Conservation (phyloP, 2,797 vertebrate species). For the Rallus crepitans region DNA sequence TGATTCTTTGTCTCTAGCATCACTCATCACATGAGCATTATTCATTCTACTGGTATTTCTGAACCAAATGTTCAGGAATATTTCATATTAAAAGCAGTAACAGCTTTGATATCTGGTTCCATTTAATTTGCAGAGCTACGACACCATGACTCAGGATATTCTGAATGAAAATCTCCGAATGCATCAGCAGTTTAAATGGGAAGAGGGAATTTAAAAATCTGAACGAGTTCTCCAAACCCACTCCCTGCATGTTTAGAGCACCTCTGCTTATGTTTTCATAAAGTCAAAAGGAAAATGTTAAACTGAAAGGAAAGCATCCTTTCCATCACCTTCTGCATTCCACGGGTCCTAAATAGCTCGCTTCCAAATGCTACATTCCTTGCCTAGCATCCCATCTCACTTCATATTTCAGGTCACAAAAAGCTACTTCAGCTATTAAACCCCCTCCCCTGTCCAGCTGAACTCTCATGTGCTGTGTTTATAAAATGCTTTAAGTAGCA, state of each 20-base stretch:
- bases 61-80: not conserved
- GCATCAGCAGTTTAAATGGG: not conserved
- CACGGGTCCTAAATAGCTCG: not conserved
- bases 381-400: not conserved
- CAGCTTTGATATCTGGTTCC: not conserved
- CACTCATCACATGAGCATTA: not conserved
- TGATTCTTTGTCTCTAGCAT: not conserved
- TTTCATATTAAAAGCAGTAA: not conserved
- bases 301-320: not conserved
- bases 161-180: not conserved
- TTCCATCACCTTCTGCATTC: not conserved
- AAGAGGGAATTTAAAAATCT: not conserved
- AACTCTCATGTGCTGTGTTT: not conserved
- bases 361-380: not conserved
- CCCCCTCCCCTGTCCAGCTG: not conserved
- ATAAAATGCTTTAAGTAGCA: not conserved
- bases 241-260: not conserved
- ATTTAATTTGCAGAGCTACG: not conserved
- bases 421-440: conserved; percentile 19
- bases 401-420: conserved; percentile 42
- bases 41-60: not conserved
- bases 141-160: not conserved
- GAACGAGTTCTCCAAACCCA: not conserved
- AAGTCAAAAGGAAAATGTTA: not conserved
- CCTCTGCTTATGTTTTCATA: not conserved